phyloP scores from a whole-genome alignment of 2,888 invertebrate genomes.

The Beris morrisii region DNA sequence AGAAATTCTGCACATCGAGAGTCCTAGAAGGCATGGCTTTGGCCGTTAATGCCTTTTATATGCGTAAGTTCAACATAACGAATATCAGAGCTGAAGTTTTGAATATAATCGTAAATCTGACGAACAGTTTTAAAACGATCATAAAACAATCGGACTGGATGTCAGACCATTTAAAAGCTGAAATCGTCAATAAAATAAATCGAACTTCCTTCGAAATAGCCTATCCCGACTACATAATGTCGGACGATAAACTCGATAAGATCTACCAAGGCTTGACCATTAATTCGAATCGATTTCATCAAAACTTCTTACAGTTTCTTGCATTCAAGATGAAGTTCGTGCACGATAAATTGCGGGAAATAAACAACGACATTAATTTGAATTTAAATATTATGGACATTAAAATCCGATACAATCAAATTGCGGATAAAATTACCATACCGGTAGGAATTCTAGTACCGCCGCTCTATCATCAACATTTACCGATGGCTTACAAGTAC shows the following conservation, averaged over 20 bases:
- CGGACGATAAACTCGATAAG: slow-evolving; percentile 3
- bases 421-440: slow-evolving; percentile 18
- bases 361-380: slow-evolving; percentile 11
- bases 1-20: neutral
- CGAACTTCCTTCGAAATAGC: neutral
- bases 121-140: neutral
- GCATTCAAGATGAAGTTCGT: slow-evolving; percentile 11
- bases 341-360: slow-evolving; percentile 20
- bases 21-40: slow-evolving; percentile 7
- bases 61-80: slow-evolving; percentile 9
- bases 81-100: slow-evolving; percentile 2
- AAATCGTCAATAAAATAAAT: slow-evolving; percentile 5
- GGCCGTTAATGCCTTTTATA: neutral
- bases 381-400: slow-evolving; percentile 20
- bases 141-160: neutral
- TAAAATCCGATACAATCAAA: slow-evolving; percentile 11
- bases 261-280: slow-evolving; percentile 10
- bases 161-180: slow-evolving; percentile 5
- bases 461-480: slow-evolving; percentile 13
- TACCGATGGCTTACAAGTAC: slow-evolving; percentile 14
- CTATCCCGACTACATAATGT: slow-evolving; percentile 11
- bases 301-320: slow-evolving; percentile 10
- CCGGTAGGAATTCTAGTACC: slow-evolving; percentile 19
- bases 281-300: slow-evolving; percentile 9
- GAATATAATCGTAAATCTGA: slow-evolving; percentile 3